Evolutionary conservation across 1,140 invertebrate genomes (phyloP), one percentile per base, ranked within the genome.

Genomic region (Bicyclus anynana): DNA sequence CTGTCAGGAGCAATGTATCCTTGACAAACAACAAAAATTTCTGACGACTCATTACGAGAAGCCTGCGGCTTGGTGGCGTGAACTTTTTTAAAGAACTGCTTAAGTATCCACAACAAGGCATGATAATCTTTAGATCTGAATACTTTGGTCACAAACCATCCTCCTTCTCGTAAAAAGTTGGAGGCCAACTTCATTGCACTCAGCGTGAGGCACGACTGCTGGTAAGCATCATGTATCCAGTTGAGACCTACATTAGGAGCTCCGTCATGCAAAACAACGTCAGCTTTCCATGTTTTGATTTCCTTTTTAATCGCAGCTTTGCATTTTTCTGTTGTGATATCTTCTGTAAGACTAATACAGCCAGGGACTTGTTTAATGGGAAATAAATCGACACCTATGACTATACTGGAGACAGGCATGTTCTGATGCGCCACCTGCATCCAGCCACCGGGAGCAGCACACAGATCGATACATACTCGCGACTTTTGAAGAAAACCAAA

Each of bases 371-470:
- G 92, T 77, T 96, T 97, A 48, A 99, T 99, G 0, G 98, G 97
- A 66, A 95, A 98, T 67, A 99, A 92, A 93, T 99, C 99, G 18
- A 99, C 94, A 61, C 97, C 97, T 51, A 99, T 91, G 4, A 99
- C 96, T 37, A 99, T 90, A 77, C 97, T 98, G 0, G 98, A 99
- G 0, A 99, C 92, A 0, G 98, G 98, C 96, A 99, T 99, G 84
- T 98, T 97, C 81, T 99, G 94, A 74, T 95, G 94, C 37, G 98
- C 98, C n/a, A 99, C 98, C 91, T 99, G 99, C 93, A 99, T 97
- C 99, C 99, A 99, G 73, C 99, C 98, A 83, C 99, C 99, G 5
- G 99, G 99, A 5, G 99, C 99, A 14, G 99, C 99, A 90, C 99
- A 99, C 33, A 99, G 90, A 93, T 99, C 99, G 62, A 99, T 93